Conservation (phyloP, 2,888 invertebrate genomes). For the Euproctis similis region DNA sequence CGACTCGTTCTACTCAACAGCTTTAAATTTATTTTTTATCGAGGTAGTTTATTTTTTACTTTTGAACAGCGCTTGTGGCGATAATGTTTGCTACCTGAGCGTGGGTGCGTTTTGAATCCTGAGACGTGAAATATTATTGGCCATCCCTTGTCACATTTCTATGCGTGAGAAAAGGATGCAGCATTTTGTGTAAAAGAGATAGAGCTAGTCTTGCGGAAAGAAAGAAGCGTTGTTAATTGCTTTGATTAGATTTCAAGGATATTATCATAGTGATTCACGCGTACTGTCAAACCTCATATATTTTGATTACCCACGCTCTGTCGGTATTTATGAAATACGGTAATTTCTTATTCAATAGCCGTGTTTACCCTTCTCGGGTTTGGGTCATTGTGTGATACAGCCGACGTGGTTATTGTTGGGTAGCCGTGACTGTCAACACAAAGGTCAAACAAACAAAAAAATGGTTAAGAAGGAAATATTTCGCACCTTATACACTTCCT, state of each 20-base stretch:
- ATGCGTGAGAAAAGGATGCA: slow-evolving; percentile 32
- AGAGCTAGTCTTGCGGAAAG: slow-evolving; percentile 9
- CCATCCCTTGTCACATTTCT: slow-evolving; percentile 70
- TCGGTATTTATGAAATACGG: slow-evolving; percentile 42
- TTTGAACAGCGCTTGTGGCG: no score
- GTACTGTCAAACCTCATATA: slow-evolving; percentile 65
- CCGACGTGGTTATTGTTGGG: slow-evolving; percentile 49
- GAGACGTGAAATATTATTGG: slow-evolving; percentile 63
- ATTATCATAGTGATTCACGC: slow-evolving; percentile 71
- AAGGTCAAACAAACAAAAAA: slow-evolving; percentile 44
- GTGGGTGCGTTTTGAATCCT: slow-evolving; percentile 58
- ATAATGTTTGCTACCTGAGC: slow-evolving; percentile 74
- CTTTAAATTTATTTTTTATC: slow-evolving; percentile 20
- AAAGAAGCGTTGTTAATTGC: slow-evolving; percentile 64
- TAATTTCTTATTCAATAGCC: slow-evolving; percentile 46
- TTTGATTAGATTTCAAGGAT: slow-evolving; percentile 74
- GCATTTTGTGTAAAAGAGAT: slow-evolving; percentile 14
- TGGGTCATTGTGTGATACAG: slow-evolving; percentile 51
- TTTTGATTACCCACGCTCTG: slow-evolving; percentile 65
- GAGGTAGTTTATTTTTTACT: no score
- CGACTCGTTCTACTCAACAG: slow-evolving; percentile 30
- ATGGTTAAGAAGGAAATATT: slow-evolving; percentile 62
- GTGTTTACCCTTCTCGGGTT: slow-evolving; percentile 65
- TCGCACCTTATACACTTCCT: slow-evolving; percentile 34
- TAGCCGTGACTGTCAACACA: slow-evolving; percentile 61